Evolutionary conservation across 2,888 invertebrate genomes (phyloP).

Genomic region (Lottia gigantea): DNA sequence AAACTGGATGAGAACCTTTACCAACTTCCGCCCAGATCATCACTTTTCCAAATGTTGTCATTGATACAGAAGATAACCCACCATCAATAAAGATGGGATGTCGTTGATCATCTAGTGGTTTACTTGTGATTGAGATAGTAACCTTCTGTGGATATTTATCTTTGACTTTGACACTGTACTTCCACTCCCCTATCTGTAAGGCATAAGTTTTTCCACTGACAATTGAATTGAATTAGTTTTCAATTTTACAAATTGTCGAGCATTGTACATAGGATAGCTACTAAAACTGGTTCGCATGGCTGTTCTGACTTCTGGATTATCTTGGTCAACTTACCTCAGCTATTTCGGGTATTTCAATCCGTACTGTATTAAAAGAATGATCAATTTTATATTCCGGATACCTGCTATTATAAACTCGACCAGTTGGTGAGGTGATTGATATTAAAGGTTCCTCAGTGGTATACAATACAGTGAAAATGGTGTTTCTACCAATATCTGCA

Average conservation of each 20-base stretch:
- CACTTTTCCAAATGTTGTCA: constrained; percentile 24
- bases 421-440: constrained; percentile 34
- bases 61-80: constrained; percentile 20
- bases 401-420: constrained; percentile 29
- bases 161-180: constrained; percentile 18
- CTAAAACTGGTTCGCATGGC: too few species aligned
- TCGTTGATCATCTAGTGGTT: constrained; percentile 1
- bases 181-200: constrained; percentile 30
- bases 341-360: constrained; percentile 26
- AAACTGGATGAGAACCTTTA: constrained; percentile 37
- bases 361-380: constrained; percentile 24
- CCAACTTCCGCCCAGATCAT: constrained; percentile 42
- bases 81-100: constrained; percentile 23
- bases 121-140: constrained; percentile 29
- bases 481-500: constrained; percentile 26
- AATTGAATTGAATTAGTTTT: too few species aligned
- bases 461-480: constrained; percentile 36
- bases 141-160: constrained; percentile 15
- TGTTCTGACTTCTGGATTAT: too few species aligned
- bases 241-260: too few species aligned
- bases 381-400: constrained; percentile 34
- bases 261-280: too few species aligned
- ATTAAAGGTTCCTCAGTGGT: constrained; percentile 29
- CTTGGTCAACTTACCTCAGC: constrained; percentile 28
- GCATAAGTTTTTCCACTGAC: too few species aligned